Percentiles rank a stretch among this genome's conserved stretches.
Conservation (phyloP, 2,797 vertebrate species). For the Syncerus caffer region DNA sequence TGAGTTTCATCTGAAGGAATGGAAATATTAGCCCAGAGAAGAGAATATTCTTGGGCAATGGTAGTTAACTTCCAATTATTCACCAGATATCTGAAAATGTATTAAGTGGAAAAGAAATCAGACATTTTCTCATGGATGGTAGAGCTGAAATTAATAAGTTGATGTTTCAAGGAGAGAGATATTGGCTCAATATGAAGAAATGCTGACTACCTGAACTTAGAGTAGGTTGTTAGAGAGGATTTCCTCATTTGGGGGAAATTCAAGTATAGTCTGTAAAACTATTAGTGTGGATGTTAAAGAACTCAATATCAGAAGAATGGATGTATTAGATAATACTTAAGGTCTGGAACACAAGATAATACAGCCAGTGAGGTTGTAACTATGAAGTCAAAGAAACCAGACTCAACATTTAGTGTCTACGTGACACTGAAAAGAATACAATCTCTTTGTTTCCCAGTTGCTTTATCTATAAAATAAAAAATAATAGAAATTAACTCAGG, state of each 20-base stretch:
- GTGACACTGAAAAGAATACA: neutral
- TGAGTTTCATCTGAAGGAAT: neutral
- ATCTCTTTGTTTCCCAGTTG: neutral
- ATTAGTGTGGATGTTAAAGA: neutral
- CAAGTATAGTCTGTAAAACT: neutral
- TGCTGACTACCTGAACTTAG: neutral
- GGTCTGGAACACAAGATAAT: neutral
- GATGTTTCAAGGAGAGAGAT: neutral
- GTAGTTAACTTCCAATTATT: neutral
- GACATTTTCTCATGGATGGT: neutral
- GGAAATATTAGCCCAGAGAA: neutral
- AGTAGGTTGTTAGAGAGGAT: neutral
- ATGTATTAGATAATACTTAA: neutral
- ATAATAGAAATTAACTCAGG: neutral
- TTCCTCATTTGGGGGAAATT: neutral
- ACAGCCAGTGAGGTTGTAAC: neutral
- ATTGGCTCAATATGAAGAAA: neutral
- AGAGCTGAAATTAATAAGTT: neutral
- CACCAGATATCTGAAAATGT: neutral
- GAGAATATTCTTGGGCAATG: neutral
- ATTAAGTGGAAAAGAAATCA: neutral
- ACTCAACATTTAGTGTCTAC: neutral
- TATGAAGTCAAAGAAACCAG: neutral
- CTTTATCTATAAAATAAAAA: neutral
- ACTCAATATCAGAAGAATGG: neutral